These are phyloP conservation scores for Beris chalybata DNA, from an alignment of 2,888 invertebrate species.

Conservation along the genomic window DNA sequence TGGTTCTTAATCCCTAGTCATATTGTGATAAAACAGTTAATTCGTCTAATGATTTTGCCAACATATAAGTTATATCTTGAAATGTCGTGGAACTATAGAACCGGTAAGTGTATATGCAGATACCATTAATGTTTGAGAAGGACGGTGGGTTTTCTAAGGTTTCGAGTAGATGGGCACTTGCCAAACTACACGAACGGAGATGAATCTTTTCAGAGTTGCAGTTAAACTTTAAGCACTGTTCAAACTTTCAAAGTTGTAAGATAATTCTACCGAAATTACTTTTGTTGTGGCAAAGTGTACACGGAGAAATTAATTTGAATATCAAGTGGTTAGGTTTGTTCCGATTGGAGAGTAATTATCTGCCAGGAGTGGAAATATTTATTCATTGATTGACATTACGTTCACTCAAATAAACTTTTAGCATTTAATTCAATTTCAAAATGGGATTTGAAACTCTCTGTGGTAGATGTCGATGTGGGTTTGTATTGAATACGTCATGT, in stretches of 20 bases:
- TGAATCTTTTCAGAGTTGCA: not conserved
- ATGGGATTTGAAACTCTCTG: too few species aligned
- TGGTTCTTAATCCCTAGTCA: too few species aligned
- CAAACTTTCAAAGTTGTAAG: constrained; percentile 21
- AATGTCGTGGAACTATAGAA: too few species aligned
- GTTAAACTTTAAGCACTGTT: constrained; percentile 13
- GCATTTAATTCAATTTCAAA: too few species aligned
- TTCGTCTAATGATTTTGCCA: constrained; percentile 11
- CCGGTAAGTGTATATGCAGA: too few species aligned
- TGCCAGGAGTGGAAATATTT: not conserved
- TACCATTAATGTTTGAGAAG: too few species aligned
- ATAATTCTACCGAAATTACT: constrained; percentile 9
- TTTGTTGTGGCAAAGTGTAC: not conserved
- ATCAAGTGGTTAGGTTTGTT: constrained; percentile 7
- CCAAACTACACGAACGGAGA: not conserved
- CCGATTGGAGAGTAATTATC: constrained; percentile 1
- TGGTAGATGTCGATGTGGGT: too few species aligned
- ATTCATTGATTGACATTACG: not conserved
- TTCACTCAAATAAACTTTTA: not conserved
- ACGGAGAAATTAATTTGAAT: constrained; percentile 21
- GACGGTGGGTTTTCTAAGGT: too few species aligned
- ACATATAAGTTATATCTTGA: not conserved
- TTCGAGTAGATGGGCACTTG: not conserved
- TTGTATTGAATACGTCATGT: too few species aligned
- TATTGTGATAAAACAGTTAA: not conserved